Evolutionary conservation across 2,888 invertebrate species (phyloP), one percentile per base, ranked within the genome.

Genomic region (Xanthia togata): DNA sequence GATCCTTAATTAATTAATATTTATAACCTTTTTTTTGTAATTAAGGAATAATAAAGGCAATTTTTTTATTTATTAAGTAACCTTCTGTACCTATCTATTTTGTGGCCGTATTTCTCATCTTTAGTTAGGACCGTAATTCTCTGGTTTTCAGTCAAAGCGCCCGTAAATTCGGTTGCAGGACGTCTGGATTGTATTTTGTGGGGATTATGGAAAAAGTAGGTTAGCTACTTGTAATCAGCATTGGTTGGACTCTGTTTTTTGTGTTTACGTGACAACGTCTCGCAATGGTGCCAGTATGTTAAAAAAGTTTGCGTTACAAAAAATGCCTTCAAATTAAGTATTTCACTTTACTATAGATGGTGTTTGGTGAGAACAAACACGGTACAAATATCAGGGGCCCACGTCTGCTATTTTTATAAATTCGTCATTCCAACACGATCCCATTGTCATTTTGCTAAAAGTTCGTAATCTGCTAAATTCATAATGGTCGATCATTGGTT

Each of bases 61-160:
- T 5, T 1, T 41, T 41, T 41, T 11, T 41, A 1, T 41, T 41
- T 11, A 41, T 41, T 41, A 41, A 0, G 0, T 44, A 14, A 44
- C 17, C 41, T 74, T 68, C 60, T 74, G 62, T n/a, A 6, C 2
- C 0, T 38, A 44, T 31, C 4, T 12, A 44, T n/a, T 26, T n/a
- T 1, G n/a, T 55, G 31, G n/a, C 11, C 14, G 20, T 31, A n/a
- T 55, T 59, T 65, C 41, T 47, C 55, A 65, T 79, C 65, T 31
- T 38, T 57, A 26, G 64, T 59, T 41, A 74, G 65, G 17, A 11
- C n/a, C 41, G 60, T 79, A 67, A 80, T 65, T 55, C 74, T 57
- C 60, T 50, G 67, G 79, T 74, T 53, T 75, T 70, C 70, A 70
- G 70, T 75, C 79, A 79, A 70, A 79, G 75, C 70, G 47, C 26